A percentile compares a stretch with the other conserved stretches of the same genome.
Conservation (phyloP, 1,140 invertebrate species). For the Aphelinus atriplicis region DNA sequence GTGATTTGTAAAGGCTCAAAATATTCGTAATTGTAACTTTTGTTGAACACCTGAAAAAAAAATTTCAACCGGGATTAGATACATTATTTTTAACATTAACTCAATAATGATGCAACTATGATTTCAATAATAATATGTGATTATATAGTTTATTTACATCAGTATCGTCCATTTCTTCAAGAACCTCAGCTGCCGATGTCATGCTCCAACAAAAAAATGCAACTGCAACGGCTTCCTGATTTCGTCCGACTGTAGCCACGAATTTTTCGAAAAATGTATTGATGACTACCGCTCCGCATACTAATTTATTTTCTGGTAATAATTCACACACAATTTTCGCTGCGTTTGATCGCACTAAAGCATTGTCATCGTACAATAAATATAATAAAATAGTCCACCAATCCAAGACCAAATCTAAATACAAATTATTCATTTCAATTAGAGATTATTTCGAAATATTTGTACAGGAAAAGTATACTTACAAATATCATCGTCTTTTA, state of each 20-base stretch:
- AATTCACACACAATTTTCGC: conserved; percentile 42
- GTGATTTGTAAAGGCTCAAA: conserved; percentile 53
- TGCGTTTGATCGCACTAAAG: conserved; percentile 47
- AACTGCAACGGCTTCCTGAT: conserved; percentile 37
- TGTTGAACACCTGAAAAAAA: conserved; percentile 56
- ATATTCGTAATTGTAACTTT: conserved; percentile 55
- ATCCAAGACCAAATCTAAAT: conserved; percentile 42
- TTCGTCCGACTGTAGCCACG: conserved; percentile 31
- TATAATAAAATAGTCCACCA: conserved; percentile 59
- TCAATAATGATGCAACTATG: background rate
- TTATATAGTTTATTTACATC: conserved; percentile 47
- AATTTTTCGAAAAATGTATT: conserved; percentile 51
- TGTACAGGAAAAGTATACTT: conserved; percentile 20
- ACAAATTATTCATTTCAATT: background rate
- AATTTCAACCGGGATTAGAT: no score
- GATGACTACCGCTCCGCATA: conserved; percentile 41
- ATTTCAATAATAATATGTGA: conserved; percentile 19
- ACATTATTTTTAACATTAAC: background rate
- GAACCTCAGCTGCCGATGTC: conserved; percentile 43
- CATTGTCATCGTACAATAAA: conserved; percentile 54
- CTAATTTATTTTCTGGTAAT: conserved; percentile 25
- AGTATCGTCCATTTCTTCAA: conserved; percentile 58
- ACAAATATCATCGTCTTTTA: conserved; percentile 37
- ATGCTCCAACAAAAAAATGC: conserved; percentile 54
- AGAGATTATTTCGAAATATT: background rate